Percentiles rank a stretch among this genome's conserved stretches.
Conservation (phyloP, 1,140 invertebrate species). For the Holotrichia oblita region DNA sequence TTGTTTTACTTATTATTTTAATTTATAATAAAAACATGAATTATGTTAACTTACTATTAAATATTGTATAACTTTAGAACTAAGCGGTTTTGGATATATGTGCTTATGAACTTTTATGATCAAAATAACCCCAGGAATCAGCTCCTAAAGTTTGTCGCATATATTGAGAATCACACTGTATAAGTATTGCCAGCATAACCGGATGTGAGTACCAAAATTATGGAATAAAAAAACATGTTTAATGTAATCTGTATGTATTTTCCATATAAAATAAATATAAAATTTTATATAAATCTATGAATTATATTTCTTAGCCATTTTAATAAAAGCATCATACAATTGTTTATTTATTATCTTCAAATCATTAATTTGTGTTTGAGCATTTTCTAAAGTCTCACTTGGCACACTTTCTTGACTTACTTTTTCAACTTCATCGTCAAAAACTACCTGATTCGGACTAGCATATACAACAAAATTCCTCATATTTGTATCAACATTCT, state of each 20-base stretch:
- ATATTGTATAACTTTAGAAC: too few species aligned
- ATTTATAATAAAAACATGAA: too few species aligned
- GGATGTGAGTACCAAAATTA: too few species aligned
- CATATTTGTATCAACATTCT: slow-evolving; percentile 46
- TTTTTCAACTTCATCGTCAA: slow-evolving; percentile 47
- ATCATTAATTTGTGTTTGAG: slow-evolving; percentile 35
- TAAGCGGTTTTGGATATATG: too few species aligned
- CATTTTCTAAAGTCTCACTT: slow-evolving; percentile 35
- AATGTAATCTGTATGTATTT: not conserved
- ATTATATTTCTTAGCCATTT: slow-evolving; percentile 51
- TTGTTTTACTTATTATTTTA: too few species aligned
- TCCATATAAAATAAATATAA: not conserved
- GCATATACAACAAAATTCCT: slow-evolving; percentile 46
- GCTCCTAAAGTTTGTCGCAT: too few species aligned
- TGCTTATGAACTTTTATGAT: too few species aligned
- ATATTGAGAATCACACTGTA: too few species aligned
- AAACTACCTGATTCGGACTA: not conserved
- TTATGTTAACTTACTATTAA: too few species aligned
- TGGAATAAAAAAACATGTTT: not conserved
- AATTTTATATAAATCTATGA: not conserved
- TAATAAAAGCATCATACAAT: slow-evolving; percentile 50
- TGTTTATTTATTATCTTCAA: slow-evolving; percentile 52
- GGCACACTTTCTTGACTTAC: slow-evolving; percentile 41
- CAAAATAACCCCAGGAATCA: too few species aligned
- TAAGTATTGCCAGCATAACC: too few species aligned